These are phyloP conservation scores for Caenorhabditis drosophilae DNA, from an alignment of 2,888 invertebrate genomes.

Conservation along the genomic window DNA sequence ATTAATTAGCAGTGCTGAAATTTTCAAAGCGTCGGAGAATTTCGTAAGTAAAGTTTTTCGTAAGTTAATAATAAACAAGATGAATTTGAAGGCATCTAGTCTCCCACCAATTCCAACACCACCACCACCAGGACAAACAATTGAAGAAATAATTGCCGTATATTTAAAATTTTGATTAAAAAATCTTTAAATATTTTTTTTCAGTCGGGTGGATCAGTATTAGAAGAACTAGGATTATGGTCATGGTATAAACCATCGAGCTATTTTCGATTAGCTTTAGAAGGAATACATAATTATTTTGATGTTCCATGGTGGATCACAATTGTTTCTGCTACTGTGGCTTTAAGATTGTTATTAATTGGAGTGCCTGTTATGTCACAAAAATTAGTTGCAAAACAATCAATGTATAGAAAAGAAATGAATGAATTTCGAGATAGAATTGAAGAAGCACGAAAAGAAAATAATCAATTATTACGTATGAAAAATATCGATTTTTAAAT, in stretches of 20 bases:
- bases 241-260: conserved; percentile 82
- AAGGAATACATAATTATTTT: conserved; percentile 81
- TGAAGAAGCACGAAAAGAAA: conserved; percentile 79
- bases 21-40: conserved; percentile 37
- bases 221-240: conserved; percentile 61
- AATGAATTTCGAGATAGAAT: conserved; percentile 83
- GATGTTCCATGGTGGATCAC: conserved; percentile 93
- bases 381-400: conserved; percentile 77
- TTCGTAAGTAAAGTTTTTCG: conserved; percentile 3
- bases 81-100: conserved; percentile 10
- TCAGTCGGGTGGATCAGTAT: conserved; percentile 48
- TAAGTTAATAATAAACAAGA: neutral
- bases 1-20: conserved; percentile 38
- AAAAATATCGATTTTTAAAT: neutral
- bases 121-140: conserved; percentile 26
- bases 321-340: conserved; percentile 81
- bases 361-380: conserved; percentile 85
- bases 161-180: conserved; percentile 3
- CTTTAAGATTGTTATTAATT: conserved; percentile 80
- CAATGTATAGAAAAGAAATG: conserved; percentile 85
- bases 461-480: conserved; percentile 58
- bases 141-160: conserved; percentile 41
- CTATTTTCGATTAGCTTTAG: conserved; percentile 81
- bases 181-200: neutral
- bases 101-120: conserved; percentile 45